Percentiles rank a stretch among this genome's conserved stretches.
Evolutionary conservation across 2,888 invertebrate species (phyloP).

Genomic region (Cerceris rybyensis): DNA sequence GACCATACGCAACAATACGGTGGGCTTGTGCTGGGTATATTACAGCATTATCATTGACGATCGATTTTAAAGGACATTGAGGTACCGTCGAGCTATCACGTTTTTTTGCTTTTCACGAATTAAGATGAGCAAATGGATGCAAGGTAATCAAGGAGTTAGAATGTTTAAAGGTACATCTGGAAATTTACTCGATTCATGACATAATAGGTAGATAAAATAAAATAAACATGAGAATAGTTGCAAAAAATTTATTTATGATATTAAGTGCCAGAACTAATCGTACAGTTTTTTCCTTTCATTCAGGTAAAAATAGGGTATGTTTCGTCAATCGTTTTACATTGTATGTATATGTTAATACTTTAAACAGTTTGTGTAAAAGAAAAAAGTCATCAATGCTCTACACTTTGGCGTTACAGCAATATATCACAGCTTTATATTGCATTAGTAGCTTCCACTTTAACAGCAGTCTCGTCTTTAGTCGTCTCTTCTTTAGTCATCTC

Average conservation of each 20-base stretch:
- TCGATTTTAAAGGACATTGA: slow-evolving; percentile 38
- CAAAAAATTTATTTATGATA: not conserved
- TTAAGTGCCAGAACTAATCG: not conserved
- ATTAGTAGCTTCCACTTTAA: slow-evolving; percentile 11
- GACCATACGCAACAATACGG: slow-evolving; percentile 45
- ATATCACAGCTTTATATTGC: slow-evolving; percentile 18
- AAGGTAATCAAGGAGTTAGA: not conserved
- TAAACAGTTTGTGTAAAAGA: not conserved
- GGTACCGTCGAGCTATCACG: not conserved
- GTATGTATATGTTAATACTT: not conserved
- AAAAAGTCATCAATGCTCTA: not conserved
- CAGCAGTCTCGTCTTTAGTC: not conserved
- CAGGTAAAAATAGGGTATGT: no score
- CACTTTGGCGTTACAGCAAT: not conserved
- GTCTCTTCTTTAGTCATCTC: not conserved
- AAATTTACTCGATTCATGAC: not conserved
- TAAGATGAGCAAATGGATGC: not conserved
- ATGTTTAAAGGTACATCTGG: not conserved
- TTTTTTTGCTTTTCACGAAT: not conserved
- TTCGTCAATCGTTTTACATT: no score
- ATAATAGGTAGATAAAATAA: not conserved
- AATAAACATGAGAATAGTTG: not conserved
- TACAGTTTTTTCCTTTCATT: not conserved
- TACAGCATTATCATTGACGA: slow-evolving; percentile 42
- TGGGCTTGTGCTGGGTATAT: slow-evolving; percentile 35